Percentiles rank a stretch among this genome's conserved stretches.
Evolutionary conservation across 2,797 vertebrate species (phyloP).

Genomic region (Tarsius wallacei): DNA sequence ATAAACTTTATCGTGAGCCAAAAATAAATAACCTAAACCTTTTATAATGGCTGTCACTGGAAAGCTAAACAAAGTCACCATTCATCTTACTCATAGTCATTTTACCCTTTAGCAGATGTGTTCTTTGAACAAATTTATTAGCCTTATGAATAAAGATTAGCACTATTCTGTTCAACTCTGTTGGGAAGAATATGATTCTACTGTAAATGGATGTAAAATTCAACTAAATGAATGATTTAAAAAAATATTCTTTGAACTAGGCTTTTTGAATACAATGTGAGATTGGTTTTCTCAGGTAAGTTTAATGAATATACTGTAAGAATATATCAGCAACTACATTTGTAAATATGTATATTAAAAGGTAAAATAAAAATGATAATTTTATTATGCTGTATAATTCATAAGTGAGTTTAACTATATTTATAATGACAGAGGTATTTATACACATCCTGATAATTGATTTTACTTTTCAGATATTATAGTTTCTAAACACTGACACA

Average conservation of each 20-base stretch:
- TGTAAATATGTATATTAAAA: background rate
- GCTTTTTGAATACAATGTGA: slow-evolving; percentile 68
- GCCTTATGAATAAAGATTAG: slow-evolving; percentile 89
- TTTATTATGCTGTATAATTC: background rate
- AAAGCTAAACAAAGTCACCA: slow-evolving; percentile 82
- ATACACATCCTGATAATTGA: background rate
- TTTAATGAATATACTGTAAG: background rate
- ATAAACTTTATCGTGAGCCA: slow-evolving; percentile 27
- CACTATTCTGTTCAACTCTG: slow-evolving; percentile 74
- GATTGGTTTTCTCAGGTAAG: slow-evolving; percentile 57
- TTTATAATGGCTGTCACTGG: slow-evolving; percentile 71
- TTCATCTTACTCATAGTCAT: slow-evolving; percentile 74
- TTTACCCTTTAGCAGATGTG: slow-evolving; percentile 83
- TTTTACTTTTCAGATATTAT: background rate
- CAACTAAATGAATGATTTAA: slow-evolving; percentile 70
- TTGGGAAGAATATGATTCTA: slow-evolving; percentile 84
- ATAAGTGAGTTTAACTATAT: background rate
- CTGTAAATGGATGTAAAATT: slow-evolving; percentile 83
- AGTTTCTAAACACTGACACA: background rate
- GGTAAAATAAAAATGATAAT: background rate
- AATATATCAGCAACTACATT: background rate
- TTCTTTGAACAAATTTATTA: slow-evolving; percentile 84
- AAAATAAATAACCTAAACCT: slow-evolving; percentile 75
- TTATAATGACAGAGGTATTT: slow-evolving; percentile 12
- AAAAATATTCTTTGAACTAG: slow-evolving; percentile 54